phyloP scores from a whole-genome alignment of 2,888 invertebrate species.

The Aradus depressus region DNA sequence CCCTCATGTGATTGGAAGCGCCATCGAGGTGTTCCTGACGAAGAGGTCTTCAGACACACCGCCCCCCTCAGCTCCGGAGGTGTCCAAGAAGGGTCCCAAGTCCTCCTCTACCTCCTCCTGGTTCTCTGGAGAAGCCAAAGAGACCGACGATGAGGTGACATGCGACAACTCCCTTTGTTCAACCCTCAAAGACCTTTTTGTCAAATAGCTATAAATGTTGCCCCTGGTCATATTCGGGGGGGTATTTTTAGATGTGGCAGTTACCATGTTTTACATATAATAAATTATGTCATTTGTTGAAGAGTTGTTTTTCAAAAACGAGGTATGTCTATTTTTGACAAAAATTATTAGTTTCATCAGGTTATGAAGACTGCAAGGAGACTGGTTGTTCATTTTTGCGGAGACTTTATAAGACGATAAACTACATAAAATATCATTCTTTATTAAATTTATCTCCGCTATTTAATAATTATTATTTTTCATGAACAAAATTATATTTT shows the following conservation, averaged over 20 bases:
- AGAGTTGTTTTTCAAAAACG: no score
- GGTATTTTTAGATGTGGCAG: slow-evolving; percentile 23
- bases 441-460: no score
- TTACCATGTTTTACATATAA: slow-evolving; percentile 23
- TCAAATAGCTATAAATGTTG: slow-evolving; percentile 49
- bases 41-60: slow-evolving; percentile 39
- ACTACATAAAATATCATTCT: no score
- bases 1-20: slow-evolving; percentile 67
- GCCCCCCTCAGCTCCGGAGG: slow-evolving; percentile 26
- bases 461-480: no score
- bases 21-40: slow-evolving; percentile 70
- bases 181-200: slow-evolving; percentile 74
- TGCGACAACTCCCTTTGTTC: slow-evolving; percentile 74
- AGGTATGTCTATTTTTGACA: no score
- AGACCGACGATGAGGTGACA: slow-evolving; percentile 54
- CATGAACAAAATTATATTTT: no score
- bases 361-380: no score
- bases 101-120: slow-evolving; percentile 16
- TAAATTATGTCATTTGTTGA: no score
- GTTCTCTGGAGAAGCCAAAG: slow-evolving; percentile 25
- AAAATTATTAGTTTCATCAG: not conserved
- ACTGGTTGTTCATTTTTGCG: not conserved
- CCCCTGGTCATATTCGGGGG: slow-evolving; percentile 24
- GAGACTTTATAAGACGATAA: no score
- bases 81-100: slow-evolving; percentile 10